These are phyloP conservation scores for Panthera tigris DNA, from an alignment of 2,113 vertebrate genomes.

Conservation along the genomic window DNA sequence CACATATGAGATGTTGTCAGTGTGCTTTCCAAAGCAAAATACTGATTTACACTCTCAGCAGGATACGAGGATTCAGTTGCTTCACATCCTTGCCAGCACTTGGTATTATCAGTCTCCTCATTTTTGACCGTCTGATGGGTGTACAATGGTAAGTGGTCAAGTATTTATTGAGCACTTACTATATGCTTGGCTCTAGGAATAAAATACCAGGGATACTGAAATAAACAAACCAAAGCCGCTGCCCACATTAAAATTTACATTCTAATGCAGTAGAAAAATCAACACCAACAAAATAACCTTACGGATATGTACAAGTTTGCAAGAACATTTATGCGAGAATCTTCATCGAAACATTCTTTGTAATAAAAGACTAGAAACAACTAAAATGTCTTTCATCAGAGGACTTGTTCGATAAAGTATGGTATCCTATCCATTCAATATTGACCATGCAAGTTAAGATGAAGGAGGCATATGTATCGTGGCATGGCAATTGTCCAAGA, in stretches of 20 bases:
- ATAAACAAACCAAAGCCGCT: background rate
- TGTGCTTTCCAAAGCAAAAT: background rate
- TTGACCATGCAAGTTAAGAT: background rate
- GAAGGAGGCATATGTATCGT: background rate
- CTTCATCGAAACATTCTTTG: background rate
- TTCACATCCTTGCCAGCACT: background rate
- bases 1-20: background rate
- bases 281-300: background rate
- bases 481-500: background rate
- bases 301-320: background rate
- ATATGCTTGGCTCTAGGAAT: background rate
- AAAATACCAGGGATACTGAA: background rate
- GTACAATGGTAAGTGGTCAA: background rate
- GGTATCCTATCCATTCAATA: background rate
- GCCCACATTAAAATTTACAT: background rate
- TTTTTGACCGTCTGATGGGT: background rate
- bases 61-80: background rate
- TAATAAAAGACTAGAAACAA: background rate
- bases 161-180: background rate
- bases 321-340: background rate
- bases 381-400: background rate
- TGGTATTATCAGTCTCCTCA: background rate
- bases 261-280: background rate
- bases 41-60: background rate
- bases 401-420: background rate